phyloP scores from a whole-genome alignment of 92 coral and sea anemone genomes.

The Zoanthus sociatus region DNA sequence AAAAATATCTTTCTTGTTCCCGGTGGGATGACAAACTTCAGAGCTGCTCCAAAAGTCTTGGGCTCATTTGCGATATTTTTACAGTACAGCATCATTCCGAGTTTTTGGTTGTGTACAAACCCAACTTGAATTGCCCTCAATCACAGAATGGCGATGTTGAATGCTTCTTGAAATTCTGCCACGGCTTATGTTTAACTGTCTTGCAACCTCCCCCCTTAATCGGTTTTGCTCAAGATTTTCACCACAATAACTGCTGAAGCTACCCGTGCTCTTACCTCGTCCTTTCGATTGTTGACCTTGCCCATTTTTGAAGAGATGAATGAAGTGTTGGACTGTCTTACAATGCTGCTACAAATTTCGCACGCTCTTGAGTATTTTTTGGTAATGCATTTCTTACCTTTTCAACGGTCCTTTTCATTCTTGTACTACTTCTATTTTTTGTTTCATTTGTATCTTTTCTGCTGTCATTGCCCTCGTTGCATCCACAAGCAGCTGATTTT shows the following conservation, averaged over 20 bases:
- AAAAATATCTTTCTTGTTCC: conserved; percentile 5
- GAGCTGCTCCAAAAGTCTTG: conserved; percentile 22
- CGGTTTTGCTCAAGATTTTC: neutral
- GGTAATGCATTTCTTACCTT: conserved; percentile 1
- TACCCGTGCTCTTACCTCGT: neutral
- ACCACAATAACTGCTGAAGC: neutral
- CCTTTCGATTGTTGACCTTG: neutral
- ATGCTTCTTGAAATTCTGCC: neutral
- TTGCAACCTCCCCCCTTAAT: too few species aligned
- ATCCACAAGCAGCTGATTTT: too few species aligned
- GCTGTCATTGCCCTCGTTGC: neutral
- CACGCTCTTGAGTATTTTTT: neutral
- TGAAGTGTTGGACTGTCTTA: conserved; percentile 1
- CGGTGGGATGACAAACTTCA: neutral
- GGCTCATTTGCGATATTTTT: neutral
- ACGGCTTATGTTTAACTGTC: neutral
- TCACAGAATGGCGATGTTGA: neutral
- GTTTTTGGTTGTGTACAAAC: neutral
- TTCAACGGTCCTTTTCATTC: neutral
- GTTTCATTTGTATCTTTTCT: neutral
- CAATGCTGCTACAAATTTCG: conserved; percentile 11
- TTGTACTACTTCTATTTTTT: conserved; percentile 5
- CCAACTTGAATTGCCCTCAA: conserved; percentile 8
- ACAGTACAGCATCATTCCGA: neutral
- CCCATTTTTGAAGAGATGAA: neutral